A percentile compares a stretch with the other conserved stretches of the same genome.
These are phyloP conservation scores for Lasioglossum pauxillum DNA, from an alignment of 2,888 invertebrate species.

Conservation along the genomic window DNA sequence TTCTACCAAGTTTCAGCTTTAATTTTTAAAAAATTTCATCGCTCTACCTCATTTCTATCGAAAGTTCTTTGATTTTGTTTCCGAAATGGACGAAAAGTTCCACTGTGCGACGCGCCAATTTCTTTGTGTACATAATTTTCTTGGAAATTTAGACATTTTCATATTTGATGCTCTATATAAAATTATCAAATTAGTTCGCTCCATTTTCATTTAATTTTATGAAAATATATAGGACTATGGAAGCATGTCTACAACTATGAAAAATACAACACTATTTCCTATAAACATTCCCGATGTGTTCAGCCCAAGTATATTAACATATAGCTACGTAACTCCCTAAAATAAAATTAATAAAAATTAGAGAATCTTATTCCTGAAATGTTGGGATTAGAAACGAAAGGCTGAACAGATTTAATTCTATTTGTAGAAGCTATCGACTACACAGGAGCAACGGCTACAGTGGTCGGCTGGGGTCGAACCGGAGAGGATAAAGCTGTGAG, in stretches of 20 bases:
- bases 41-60: no score
- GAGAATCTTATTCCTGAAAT: not conserved
- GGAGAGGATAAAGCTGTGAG: constrained; percentile 89
- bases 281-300: not conserved
- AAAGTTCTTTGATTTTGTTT: no score
- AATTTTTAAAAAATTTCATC: no score
- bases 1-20: no score
- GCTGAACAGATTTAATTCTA: not conserved
- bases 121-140: not conserved
- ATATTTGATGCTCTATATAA: not conserved
- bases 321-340: not conserved
- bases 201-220: not conserved
- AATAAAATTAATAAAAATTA: not conserved
- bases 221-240: not conserved
- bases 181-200: not conserved
- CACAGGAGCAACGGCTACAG: constrained; percentile 87
- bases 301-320: not conserved
- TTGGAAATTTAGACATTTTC: not conserved
- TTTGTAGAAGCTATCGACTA: constrained; percentile 84
- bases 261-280: not conserved
- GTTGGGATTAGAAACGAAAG: no score
- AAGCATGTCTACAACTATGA: not conserved
- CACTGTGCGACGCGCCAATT: not conserved
- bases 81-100: no score
- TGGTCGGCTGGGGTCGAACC: constrained; percentile 91